Base-by-base conservation (phyloP, 2,797 vertebrate species). In the Iguana delicatissima region DNA sequence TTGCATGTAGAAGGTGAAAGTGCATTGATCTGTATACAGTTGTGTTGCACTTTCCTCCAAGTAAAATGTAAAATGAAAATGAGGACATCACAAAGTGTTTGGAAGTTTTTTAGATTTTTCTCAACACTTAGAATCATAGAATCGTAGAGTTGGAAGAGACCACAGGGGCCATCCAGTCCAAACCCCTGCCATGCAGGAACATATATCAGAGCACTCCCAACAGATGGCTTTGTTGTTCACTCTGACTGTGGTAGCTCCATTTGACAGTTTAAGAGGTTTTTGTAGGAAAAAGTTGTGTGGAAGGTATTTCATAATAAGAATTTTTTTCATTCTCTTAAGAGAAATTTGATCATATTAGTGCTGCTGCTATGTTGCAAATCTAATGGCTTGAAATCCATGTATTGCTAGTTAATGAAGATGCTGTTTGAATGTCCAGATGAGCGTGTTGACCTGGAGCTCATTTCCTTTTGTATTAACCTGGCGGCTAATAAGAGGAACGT, bases 381-480 rank as follows among this genome's bases (percentile, higher is more conserved):
- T 13, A 84, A 69, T 88, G 72, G 80, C 18, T 80, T 4, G 1
- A 52, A 13, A 86, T 95, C 42, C 92, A 46, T 94, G 91, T 96
- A 50, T 97, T 97, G 93, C 80, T 96, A 99, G 99, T 94, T 99
- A 93, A 99, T 99, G 98, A 98, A 98, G 97, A 98, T 99, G 98
- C 94, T 99, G 94, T 98, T 98, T 91, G 98, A 98, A 77, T 97
- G 97, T 77, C 96, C 97, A 0, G 98, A 98, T 93, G 98, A 98
- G 77, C 96, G 97, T 80, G 96, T 99, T 92, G 98, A 98, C 22
- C 94, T 98, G 35, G 98, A 98, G 93, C 97, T 99, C 80, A 98
- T 99, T 96, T 98, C 99, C 9, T 98, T 99, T 96, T 99, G 98
- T 96, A 99, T 99, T 96, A 99, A 99, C 96, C 97, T 99, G 94